These are phyloP conservation scores for Molothrus ater DNA, from an alignment of 2,797 vertebrate genomes.

Conservation along the genomic window DNA sequence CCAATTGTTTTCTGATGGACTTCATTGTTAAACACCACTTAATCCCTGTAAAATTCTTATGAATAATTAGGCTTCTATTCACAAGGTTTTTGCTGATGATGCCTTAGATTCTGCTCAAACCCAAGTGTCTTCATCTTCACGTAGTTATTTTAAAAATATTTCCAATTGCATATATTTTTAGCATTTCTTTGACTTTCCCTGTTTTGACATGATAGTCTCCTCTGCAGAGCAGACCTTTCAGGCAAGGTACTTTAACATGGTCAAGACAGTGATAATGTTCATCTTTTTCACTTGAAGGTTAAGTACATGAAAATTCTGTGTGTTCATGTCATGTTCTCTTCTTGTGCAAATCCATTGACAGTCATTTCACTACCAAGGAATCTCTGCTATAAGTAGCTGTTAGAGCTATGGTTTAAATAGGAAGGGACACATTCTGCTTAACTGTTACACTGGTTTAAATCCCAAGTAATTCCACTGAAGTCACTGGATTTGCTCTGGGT, in stretches of 20 bases:
- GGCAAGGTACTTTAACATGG: neutral
- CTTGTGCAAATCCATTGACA: neutral
- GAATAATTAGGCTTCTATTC: constrained; percentile 21
- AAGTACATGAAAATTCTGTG: neutral
- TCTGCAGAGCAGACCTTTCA: neutral
- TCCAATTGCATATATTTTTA: neutral
- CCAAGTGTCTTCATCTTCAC: neutral
- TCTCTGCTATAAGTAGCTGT: neutral
- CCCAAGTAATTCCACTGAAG: neutral
- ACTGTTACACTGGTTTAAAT: neutral
- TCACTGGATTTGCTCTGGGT: neutral
- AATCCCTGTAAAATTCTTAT: constrained; percentile 25
- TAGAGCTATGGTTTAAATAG: neutral
- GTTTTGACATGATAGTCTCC: neutral
- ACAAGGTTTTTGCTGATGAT: neutral
- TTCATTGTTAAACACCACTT: constrained; percentile 5
- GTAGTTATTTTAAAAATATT: neutral
- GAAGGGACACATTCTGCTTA: neutral
- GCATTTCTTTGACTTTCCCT: neutral
- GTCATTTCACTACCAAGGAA: neutral
- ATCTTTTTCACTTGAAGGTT: neutral
- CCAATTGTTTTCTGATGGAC: constrained; percentile 10
- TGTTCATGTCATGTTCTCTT: neutral
- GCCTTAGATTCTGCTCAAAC: neutral
- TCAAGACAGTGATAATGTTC: neutral